Evolutionary conservation across 2,888 invertebrate species (phyloP), one percentile per base, ranked within the genome.

Genomic region (Epirrhoe tristata): DNA sequence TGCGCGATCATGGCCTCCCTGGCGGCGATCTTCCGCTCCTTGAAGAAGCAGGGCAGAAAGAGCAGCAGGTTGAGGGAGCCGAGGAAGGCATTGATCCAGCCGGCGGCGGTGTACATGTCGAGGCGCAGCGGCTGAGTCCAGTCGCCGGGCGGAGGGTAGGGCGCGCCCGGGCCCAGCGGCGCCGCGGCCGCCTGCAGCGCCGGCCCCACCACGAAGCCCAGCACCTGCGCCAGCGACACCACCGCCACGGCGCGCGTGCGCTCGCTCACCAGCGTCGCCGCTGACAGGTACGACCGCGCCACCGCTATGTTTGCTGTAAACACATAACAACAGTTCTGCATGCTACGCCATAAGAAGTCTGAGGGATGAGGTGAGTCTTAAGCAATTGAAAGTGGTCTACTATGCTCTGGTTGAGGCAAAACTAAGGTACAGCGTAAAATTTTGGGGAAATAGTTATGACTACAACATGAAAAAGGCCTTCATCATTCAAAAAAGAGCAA

Each of bases 51-150:
- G 0, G 98, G 98, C 79, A 97, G 88, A 81, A 97, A 97, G 69
- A 97, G 92, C 62, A 94, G 77, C 65, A 97, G 94, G 89, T 97
- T 98, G 53, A 96, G 66, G 6, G 96, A 77, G 12, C 97, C 96
- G 79, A 98, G 93, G 31, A 96, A 71, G 2, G 96, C 97, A 86
- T 97, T 97, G 77, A 97, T 95, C 97, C 97, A 97, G 5, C 97
- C 97, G 3, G 96, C 95, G 8, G 97, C 97, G 0, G 98, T 97
- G 90, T 96, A 98, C 98, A 98, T 98, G 87, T 98, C 96, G 53
- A 98, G 89, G 54, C 95, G 94, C 53, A 97, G 82, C 7, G 95
- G 89, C 10, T 94, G 84, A n/a, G 94, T 83, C 69, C 86, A 82
- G 60, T 92, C 87, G 0, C 96, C 97, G 16, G 80, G 80, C 12